Evolutionary conservation across 2,888 invertebrate genomes (phyloP), one percentile per base, ranked within the genome.

Genomic region (Andrena chrysosceles): DNA sequence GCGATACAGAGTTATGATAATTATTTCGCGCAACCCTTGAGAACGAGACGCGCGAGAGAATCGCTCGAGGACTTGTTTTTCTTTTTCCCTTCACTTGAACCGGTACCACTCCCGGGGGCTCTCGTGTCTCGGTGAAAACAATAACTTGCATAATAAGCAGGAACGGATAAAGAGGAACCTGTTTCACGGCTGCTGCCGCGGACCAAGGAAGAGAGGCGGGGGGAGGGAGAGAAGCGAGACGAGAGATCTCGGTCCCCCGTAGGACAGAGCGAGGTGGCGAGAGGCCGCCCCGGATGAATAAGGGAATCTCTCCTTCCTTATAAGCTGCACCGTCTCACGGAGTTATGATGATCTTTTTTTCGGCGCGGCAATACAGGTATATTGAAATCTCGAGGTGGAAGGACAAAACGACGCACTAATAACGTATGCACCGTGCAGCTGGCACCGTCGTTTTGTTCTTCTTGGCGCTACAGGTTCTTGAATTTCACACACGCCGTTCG

Each of bases 401-500:
- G 85, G 83, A 87, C 81, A 83, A 81, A 88, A 77, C 79, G 78
- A 56, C 77, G 59, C 79, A 68, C 81, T 89, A 89, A 88, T 87
- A 89, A 89, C 79, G 77, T 87, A 89, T 89, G 87, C 90, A 89
- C 85, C 81, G 82, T 80, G 90, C 91, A 91, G 90, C 90, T 89
- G 89, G 89, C 76, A 79, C 69, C 73, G 75, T 62, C 72, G 87
- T 90, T 90, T 91, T 87, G 82, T 91, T 90, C 90, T 90, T 89
- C 85, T 89, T 87, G 73, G 82, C 85, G 91, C 88, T 90, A 90
- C 92, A 91, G 91, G 91, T 92, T 92, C 92, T 92, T 91, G 90
- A 91, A 91, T 92, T 91, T 92, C 92, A 91, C 91, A 91, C 90
- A 90, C 90, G 87, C 79, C 84, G 68, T 62, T 62, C 84, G 77